phyloP scores from a whole-genome alignment of 1,140 invertebrate species.

The Anastrepha ludens region DNA sequence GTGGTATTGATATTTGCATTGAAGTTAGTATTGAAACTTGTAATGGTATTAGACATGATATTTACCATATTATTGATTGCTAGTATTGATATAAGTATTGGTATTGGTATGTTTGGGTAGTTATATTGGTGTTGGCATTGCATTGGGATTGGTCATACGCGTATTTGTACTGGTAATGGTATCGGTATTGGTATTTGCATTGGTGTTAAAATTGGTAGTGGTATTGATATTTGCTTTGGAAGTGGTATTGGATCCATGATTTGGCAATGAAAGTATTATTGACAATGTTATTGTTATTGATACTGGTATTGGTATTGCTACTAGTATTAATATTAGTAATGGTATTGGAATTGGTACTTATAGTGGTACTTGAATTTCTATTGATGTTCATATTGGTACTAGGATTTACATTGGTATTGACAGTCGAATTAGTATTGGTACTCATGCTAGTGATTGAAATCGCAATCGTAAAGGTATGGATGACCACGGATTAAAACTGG shows the following conservation, averaged over 20 bases:
- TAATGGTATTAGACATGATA: not conserved
- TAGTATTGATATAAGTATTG: not conserved
- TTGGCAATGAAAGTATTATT: not conserved
- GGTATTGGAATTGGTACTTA: not conserved
- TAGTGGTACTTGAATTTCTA: not conserved
- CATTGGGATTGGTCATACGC: too few relatives aligned
- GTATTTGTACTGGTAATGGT: too few relatives aligned
- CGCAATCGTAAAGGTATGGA: too few relatives aligned
- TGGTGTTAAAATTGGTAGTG: not conserved
- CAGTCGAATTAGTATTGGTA: too few relatives aligned
- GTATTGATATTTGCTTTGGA: not conserved
- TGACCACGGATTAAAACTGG: too few relatives aligned
- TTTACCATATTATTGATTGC: not conserved
- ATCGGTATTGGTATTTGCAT: too few relatives aligned
- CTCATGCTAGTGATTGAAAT: too few relatives aligned
- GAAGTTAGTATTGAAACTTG: not conserved
- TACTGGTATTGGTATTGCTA: not conserved
- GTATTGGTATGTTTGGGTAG: not conserved
- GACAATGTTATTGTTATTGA: not conserved
- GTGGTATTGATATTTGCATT: not conserved
- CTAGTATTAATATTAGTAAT: not conserved
- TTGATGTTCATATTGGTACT: not conserved
- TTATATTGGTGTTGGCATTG: not conserved
- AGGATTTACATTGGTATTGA: too few relatives aligned
- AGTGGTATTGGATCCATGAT: not conserved